These are phyloP conservation scores for Macrocentrus cingulum DNA, from an alignment of 1,140 invertebrate genomes.

Conservation along the genomic window DNA sequence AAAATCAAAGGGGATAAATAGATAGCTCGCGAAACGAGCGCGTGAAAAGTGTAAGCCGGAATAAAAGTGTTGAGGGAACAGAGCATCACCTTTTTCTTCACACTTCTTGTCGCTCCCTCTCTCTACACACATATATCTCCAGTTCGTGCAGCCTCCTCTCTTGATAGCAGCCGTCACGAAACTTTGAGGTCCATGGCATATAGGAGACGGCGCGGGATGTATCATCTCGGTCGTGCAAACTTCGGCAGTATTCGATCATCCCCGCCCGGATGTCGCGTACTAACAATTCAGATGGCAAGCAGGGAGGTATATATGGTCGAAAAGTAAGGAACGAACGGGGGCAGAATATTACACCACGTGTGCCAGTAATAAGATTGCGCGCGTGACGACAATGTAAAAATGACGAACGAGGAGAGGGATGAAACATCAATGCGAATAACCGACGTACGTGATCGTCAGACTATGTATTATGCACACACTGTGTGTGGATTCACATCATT, in stretches of 20 bases:
- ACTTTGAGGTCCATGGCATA: not conserved
- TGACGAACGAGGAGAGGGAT: constrained; percentile 24
- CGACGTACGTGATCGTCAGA: no score
- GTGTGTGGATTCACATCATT: no score
- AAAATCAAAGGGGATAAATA: no score
- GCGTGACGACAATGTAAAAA: constrained; percentile 55
- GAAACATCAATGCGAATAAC: no score
- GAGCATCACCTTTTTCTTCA: no score
- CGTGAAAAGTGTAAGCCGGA: no score
- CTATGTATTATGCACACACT: no score
- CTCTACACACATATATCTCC: not conserved
- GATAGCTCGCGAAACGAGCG: no score
- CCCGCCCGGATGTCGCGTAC: constrained; percentile 41
- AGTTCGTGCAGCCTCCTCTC: no score
- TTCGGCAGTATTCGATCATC: constrained; percentile 48
- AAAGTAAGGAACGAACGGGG: no score
- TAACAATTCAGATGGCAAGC: constrained; percentile 36
- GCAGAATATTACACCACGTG: constrained; percentile 54
- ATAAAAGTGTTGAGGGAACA: no score
- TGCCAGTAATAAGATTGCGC: constrained; percentile 53
- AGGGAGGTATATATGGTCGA: constrained; percentile 10
- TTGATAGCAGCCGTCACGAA: constrained; percentile 9
- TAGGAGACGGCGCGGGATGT: not conserved
- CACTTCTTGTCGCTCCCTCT: not conserved
- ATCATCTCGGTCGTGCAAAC: constrained; percentile 34